phyloP scores from a whole-genome alignment of 2,888 invertebrate genomes.

The Andrena camellia region DNA sequence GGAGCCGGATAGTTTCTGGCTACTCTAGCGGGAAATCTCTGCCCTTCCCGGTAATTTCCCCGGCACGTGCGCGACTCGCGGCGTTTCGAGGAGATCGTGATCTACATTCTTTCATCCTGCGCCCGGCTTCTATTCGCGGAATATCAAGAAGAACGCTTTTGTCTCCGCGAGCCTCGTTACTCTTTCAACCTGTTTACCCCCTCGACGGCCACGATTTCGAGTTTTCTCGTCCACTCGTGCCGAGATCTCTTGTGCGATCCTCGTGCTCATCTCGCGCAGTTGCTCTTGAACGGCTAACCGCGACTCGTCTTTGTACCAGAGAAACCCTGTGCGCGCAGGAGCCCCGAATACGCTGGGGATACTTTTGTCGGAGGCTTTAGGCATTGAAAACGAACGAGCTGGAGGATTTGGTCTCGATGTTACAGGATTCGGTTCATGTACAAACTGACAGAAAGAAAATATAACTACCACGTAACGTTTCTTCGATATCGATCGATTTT shows the following conservation, averaged over 20 bases:
- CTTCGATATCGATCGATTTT: no score
- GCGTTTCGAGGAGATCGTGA: slow-evolving; percentile 13
- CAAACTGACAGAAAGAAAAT: not conserved
- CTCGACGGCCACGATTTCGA: slow-evolving; percentile 35
- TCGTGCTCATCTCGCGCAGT: slow-evolving; percentile 17
- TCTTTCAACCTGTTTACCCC: slow-evolving; percentile 47
- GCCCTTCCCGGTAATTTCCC: slow-evolving; percentile 10
- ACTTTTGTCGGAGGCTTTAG: not conserved
- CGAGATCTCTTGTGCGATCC: slow-evolving; percentile 27
- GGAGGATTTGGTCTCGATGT: no score
- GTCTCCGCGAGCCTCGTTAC: slow-evolving; percentile 39
- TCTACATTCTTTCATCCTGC: slow-evolving; percentile 42
- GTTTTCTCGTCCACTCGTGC: slow-evolving; percentile 24
- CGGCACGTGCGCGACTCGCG: slow-evolving; percentile 20
- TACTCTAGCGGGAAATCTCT: slow-evolving; percentile 13
- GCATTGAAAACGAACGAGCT: no score
- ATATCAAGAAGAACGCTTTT: slow-evolving; percentile 38
- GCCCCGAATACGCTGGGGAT: slow-evolving; percentile 7
- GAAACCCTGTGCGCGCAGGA: not conserved
- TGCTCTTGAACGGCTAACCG: slow-evolving; percentile 26
- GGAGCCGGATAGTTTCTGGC: slow-evolving; percentile 22
- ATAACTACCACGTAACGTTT: not conserved
- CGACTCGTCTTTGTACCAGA: slow-evolving; percentile 23
- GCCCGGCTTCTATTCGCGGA: not conserved
- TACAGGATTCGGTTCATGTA: no score